Conservation (phyloP, 2,113 vertebrate species). For the Prinia subflava region DNA sequence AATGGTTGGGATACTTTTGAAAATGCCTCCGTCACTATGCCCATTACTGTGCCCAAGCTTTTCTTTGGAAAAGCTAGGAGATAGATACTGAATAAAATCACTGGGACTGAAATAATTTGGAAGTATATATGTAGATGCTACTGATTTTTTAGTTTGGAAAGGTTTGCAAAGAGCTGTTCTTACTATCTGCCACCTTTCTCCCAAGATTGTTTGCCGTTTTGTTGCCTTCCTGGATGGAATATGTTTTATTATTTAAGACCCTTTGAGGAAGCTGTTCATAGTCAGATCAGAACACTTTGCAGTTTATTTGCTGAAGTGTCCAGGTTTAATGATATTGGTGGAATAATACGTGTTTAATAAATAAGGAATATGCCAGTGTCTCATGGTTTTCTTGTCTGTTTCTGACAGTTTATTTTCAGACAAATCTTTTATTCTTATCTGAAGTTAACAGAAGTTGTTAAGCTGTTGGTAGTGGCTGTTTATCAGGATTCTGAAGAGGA, state of each 20-base stretch:
- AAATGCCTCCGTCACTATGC: neutral
- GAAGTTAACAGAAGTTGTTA: neutral
- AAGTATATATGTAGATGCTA: neutral
- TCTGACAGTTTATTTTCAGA: neutral
- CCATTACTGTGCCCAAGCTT: neutral
- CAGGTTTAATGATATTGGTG: neutral
- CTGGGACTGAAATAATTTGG: neutral
- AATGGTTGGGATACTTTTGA: neutral
- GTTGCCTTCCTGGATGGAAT: neutral
- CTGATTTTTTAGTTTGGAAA: neutral
- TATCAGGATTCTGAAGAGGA: neutral
- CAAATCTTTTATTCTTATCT: neutral
- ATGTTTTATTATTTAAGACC: neutral
- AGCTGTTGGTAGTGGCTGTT: neutral
- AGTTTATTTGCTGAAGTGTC: neutral
- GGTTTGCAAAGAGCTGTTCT: neutral
- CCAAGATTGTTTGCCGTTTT: neutral
- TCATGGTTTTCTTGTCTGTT: neutral
- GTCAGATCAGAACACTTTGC: neutral
- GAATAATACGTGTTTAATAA: neutral
- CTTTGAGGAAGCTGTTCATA: neutral
- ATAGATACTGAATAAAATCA: neutral
- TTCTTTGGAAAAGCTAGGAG: neutral
- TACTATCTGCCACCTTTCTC: neutral
- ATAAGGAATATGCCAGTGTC: neutral